Evolutionary conservation across 2,797 vertebrate genomes (phyloP).

Genomic region (Megaceryle alcyon): DNA sequence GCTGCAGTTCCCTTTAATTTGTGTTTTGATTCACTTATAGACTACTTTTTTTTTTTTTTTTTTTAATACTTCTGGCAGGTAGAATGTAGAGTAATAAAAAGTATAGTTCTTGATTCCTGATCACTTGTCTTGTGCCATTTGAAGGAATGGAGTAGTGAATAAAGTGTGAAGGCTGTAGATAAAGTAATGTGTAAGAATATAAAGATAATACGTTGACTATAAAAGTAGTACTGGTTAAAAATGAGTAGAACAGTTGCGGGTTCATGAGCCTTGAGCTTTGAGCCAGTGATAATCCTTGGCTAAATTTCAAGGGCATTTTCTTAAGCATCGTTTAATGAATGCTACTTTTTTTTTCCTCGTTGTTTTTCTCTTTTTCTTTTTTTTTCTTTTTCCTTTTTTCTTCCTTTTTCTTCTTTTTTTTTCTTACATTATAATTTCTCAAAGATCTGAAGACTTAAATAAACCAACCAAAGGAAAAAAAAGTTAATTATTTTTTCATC

Average conservation of each 20-base stretch:
- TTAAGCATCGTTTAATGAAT: neutral
- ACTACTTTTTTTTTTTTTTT: neutral
- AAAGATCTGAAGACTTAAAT: neutral
- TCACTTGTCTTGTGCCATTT: neutral
- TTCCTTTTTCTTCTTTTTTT: no score
- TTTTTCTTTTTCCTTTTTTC: no score
- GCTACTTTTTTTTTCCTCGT: neutral
- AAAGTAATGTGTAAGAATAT: neutral
- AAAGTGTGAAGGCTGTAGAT: neutral
- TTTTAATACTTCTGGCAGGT: neutral
- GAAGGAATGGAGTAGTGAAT: neutral
- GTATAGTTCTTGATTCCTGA: neutral
- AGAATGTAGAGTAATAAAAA: neutral
- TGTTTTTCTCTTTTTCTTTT: neutral
- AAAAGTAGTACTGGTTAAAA: neutral
- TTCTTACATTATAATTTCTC: neutral
- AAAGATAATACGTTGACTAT: neutral
- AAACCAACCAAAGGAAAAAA: neutral
- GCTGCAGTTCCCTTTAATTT: neutral
- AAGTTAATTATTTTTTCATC: neutral
- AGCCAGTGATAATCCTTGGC: neutral
- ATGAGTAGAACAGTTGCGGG: neutral
- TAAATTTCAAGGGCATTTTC: neutral
- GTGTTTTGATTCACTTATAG: neutral
- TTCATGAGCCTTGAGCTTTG: neutral